Conservation (phyloP, 2,797 vertebrate species). For the Pygocentrus nattereri region DNA sequence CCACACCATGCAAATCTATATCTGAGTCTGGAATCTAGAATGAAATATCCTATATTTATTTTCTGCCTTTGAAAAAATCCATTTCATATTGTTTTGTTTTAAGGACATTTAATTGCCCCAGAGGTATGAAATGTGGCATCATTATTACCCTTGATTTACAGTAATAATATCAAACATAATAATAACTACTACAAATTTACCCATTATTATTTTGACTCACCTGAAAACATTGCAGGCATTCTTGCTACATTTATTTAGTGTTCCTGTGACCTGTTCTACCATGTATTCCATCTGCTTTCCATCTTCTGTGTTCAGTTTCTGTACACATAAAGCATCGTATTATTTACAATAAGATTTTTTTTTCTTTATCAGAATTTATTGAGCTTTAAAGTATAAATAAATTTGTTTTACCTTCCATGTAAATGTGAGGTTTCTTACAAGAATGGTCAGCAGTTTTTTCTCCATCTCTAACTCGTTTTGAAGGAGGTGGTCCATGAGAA, state of each 20-base stretch:
- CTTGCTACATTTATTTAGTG: constrained; percentile 37
- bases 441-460: constrained; percentile 53
- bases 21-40: no score
- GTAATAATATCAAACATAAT: no score
- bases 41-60: no score
- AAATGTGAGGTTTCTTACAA: constrained; percentile 56
- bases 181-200: not conserved
- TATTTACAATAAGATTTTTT: not conserved
- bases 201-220: constrained; percentile 47
- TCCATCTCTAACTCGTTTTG: constrained; percentile 55
- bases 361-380: not conserved
- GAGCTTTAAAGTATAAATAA: not conserved
- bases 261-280: constrained; percentile 36
- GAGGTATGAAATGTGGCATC: no score
- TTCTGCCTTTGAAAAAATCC: no score
- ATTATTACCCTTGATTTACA: no score
- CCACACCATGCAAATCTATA: no score
- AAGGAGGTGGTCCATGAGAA: constrained; percentile 64
- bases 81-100: no score
- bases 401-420: constrained; percentile 54
- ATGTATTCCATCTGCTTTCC: constrained; percentile 36
- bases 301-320: constrained; percentile 47
- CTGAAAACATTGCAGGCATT: constrained; percentile 53
- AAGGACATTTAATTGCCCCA: no score
- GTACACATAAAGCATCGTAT: not conserved